Evolutionary conservation across 2,888 invertebrate genomes (phyloP).

Genomic region (Encarsia formosa): DNA sequence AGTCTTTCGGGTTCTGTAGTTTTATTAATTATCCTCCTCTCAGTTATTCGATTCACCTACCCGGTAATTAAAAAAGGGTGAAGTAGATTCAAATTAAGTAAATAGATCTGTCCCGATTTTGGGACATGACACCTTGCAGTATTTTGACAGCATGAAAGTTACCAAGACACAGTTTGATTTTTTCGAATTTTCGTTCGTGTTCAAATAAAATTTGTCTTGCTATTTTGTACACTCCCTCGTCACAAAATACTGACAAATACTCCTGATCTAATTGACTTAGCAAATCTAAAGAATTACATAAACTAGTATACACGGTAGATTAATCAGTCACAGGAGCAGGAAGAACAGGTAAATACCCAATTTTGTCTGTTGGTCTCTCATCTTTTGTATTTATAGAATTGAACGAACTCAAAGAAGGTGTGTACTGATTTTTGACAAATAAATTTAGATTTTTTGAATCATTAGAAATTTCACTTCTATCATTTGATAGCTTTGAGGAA

Average conservation of each 20-base stretch:
- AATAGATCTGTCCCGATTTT: too few relatives aligned
- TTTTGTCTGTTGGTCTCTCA: background rate
- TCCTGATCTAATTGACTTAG: conserved; percentile 5
- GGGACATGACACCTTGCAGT: conserved; percentile 1
- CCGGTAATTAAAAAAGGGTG: too few relatives aligned
- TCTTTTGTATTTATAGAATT: background rate
- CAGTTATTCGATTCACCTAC: too few relatives aligned
- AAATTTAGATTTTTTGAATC: too few relatives aligned
- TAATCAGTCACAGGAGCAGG: background rate
- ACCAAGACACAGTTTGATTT: conserved; percentile 12
- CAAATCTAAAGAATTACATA: background rate
- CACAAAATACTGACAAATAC: conserved; percentile 14
- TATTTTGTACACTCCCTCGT: conserved; percentile 16
- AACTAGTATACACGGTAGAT: background rate
- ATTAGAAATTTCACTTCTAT: too few relatives aligned
- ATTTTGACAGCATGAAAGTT: conserved; percentile 19
- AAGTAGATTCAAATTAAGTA: too few relatives aligned
- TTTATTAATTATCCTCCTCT: too few relatives aligned
- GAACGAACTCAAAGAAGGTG: background rate
- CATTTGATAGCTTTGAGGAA: too few relatives aligned
- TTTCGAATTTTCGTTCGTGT: conserved; percentile 5
- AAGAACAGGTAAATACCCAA: background rate
- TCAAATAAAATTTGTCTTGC: conserved; percentile 10
- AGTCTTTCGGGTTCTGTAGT: too few relatives aligned
- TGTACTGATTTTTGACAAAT: background rate